Conservation (phyloP, 2,888 invertebrate genomes). For the Cosmia trapezina region DNA sequence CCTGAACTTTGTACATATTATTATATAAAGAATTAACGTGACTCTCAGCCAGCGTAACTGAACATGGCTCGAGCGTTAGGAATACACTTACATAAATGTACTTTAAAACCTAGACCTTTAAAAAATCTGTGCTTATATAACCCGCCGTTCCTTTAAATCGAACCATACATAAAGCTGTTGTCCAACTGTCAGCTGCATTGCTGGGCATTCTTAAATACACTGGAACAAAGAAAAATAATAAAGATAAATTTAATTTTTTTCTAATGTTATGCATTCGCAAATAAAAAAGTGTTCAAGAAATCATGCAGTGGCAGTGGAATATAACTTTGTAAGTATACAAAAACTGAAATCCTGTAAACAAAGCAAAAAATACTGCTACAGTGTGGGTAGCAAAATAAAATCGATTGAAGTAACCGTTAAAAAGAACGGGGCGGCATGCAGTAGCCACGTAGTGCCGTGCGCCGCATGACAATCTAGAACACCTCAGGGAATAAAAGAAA, state of each 20-base stretch:
- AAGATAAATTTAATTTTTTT: slow-evolving; percentile 79
- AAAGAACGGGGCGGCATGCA: not conserved
- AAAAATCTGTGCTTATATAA: slow-evolving; percentile 43
- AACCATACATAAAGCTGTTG: slow-evolving; percentile 49
- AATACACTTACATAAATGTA: slow-evolving; percentile 64
- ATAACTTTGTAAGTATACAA: not conserved
- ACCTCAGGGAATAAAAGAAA: not conserved
- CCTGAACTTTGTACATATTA: slow-evolving; percentile 64
- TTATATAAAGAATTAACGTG: slow-evolving; percentile 48
- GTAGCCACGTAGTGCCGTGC: not conserved
- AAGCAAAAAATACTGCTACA: not conserved
- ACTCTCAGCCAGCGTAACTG: slow-evolving; percentile 39
- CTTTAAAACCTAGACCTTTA: slow-evolving; percentile 58
- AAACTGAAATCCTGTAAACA: not conserved
- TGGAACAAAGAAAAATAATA: slow-evolving; percentile 86
- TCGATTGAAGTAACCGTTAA: too few species aligned
- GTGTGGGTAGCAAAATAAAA: too few species aligned
- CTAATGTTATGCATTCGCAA: slow-evolving; percentile 59
- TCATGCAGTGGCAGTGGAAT: not conserved
- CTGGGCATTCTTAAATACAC: slow-evolving; percentile 86
- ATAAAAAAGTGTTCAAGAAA: slow-evolving; percentile 13
- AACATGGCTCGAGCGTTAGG: slow-evolving; percentile 64
- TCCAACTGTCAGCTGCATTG: slow-evolving; percentile 45
- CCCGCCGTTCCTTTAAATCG: slow-evolving; percentile 33
- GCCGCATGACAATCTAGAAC: not conserved